phyloP scores from a whole-genome alignment of 2,797 vertebrate species.

The Jordanella pulchra region DNA sequence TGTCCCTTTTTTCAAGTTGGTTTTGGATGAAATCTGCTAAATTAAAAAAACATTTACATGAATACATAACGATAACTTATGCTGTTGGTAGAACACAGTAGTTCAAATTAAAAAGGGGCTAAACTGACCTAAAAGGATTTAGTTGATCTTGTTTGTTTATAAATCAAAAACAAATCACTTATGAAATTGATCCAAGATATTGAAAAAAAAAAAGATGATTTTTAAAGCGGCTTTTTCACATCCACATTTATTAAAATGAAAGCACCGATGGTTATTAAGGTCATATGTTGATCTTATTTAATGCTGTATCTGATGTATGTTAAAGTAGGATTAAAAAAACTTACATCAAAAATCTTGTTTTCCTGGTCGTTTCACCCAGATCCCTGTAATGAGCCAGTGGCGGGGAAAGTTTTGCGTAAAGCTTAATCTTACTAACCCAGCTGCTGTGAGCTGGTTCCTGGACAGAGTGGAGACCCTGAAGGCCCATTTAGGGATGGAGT shows the following conservation, averaged over 20 bases:
- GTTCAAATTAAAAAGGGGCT: background rate
- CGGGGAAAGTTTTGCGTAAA: slow-evolving; percentile 85
- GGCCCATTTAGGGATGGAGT: slow-evolving; percentile 82
- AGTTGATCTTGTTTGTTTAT: background rate
- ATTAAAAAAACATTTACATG: background rate
- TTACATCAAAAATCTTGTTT: background rate
- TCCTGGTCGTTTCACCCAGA: slow-evolving; percentile 58
- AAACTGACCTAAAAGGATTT: background rate
- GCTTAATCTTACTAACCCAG: slow-evolving; percentile 85
- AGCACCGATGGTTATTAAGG: background rate
- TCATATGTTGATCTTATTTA: background rate
- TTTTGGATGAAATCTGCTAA: background rate
- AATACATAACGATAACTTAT: background rate
- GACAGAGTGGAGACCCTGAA: slow-evolving; percentile 78
- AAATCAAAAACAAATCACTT: background rate
- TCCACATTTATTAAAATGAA: background rate
- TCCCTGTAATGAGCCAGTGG: slow-evolving; percentile 87
- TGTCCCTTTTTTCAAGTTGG: background rate
- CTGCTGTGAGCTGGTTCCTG: slow-evolving; percentile 85
- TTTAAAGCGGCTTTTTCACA: background rate
- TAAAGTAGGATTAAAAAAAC: background rate
- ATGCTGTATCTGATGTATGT: background rate
- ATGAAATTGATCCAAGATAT: background rate
- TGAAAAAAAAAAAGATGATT: background rate
- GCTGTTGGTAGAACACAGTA: background rate